A percentile compares a stretch with the other conserved stretches of the same genome.
Conservation (phyloP, 2,888 invertebrate species). For the Hymenopus coronatus region DNA sequence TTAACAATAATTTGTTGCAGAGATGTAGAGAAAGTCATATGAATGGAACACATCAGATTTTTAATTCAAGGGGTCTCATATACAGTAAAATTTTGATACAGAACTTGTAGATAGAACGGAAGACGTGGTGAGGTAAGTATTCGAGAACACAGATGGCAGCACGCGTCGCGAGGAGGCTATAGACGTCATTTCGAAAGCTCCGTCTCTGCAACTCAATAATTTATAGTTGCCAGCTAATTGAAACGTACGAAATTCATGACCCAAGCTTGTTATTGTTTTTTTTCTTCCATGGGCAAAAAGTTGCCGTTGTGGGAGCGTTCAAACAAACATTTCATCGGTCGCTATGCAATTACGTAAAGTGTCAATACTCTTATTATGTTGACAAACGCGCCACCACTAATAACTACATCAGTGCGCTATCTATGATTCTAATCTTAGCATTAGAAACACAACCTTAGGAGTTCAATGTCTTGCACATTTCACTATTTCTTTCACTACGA, state of each 20-base stretch:
- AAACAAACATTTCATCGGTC: not conserved
- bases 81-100: too few relatives aligned
- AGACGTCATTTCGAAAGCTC: not conserved
- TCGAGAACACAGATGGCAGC: not conserved
- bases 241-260: slow-evolving; percentile 9
- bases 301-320: not conserved
- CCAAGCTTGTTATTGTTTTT: not conserved
- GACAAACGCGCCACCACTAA: not conserved
- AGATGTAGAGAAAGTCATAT: too few relatives aligned
- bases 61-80: too few relatives aligned
- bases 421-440: too few relatives aligned
- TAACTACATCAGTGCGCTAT: too few relatives aligned
- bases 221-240: slow-evolving; percentile 13
- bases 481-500: too few relatives aligned
- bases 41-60: too few relatives aligned
- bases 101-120: too few relatives aligned
- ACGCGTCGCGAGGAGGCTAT: not conserved
- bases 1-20: too few relatives aligned
- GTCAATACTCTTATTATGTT: not conserved
- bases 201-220: not conserved
- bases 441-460: too few relatives aligned
- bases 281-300: not conserved
- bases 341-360: not conserved
- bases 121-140: too few relatives aligned
- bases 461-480: too few relatives aligned